phyloP scores from a whole-genome alignment of 2,888 invertebrate species.

The Amphipoea oculea region DNA sequence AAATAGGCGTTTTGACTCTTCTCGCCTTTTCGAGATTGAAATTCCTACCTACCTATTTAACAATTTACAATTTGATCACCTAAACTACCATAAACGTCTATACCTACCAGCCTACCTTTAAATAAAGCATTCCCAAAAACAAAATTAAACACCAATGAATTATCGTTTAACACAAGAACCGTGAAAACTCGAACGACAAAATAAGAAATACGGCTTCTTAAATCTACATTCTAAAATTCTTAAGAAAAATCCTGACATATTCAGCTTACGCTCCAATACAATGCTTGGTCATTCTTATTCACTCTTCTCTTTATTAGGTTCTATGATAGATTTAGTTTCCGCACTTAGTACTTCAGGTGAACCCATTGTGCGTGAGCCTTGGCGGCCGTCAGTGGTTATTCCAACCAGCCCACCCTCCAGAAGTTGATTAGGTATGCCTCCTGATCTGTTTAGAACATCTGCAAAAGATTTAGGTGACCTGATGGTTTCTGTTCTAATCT shows the following conservation, averaged over 20 bases:
- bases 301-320: background rate
- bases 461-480: too few relatives aligned
- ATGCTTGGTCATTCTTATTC: background rate
- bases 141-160: conserved; percentile 43
- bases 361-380: too few relatives aligned
- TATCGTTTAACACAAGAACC: conserved; percentile 49
- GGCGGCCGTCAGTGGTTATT: too few relatives aligned
- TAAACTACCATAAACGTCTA: background rate
- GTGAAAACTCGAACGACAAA: conserved; percentile 56
- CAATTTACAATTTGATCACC: background rate
- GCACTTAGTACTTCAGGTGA: too few relatives aligned
- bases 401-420: too few relatives aligned
- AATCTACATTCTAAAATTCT: conserved; percentile 65
- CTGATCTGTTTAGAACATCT: too few relatives aligned
- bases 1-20: background rate
- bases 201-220: conserved; percentile 61
- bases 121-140: conserved; percentile 12
- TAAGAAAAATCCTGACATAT: conserved; percentile 43
- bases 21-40: background rate
- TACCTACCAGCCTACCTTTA: background rate
- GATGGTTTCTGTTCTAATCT: too few relatives aligned
- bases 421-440: too few relatives aligned
- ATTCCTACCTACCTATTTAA: background rate
- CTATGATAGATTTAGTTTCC: background rate
- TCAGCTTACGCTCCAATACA: conserved; percentile 36